phyloP scores from a whole-genome alignment of 2,113 vertebrate species.

The Rhynchopsitta pachyrhyncha region DNA sequence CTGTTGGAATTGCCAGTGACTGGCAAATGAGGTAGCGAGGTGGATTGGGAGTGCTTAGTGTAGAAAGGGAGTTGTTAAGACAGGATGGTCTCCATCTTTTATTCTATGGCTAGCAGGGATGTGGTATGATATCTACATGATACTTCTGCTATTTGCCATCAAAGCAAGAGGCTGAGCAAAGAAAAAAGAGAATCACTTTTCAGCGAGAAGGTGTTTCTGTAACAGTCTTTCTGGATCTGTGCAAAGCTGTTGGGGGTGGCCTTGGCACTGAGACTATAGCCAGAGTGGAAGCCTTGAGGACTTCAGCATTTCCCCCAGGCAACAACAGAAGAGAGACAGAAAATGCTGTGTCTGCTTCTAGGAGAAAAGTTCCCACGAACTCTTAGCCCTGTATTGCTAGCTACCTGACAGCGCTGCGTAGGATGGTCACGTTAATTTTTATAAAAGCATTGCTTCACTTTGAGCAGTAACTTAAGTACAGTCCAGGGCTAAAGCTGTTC shows the following conservation, averaged over 20 bases:
- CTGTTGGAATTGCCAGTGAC: background rate
- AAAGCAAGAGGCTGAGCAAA: background rate
- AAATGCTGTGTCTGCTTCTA: background rate
- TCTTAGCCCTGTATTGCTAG: background rate
- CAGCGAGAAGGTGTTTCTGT: background rate
- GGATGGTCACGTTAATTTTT: background rate
- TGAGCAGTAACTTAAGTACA: background rate
- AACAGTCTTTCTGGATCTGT: background rate
- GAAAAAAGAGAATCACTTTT: background rate
- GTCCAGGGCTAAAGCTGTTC: background rate
- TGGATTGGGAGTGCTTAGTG: background rate
- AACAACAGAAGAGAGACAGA: background rate
- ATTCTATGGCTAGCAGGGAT: background rate
- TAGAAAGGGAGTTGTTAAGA: background rate
- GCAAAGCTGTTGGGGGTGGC: accelerated
- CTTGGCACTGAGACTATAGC: background rate
- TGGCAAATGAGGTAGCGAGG: background rate
- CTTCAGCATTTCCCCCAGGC: background rate
- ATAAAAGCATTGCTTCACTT: background rate
- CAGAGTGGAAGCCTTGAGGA: background rate
- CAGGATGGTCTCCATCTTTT: background rate
- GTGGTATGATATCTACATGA: background rate
- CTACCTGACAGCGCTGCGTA: background rate
- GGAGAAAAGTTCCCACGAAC: background rate
- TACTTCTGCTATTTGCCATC: background rate